Conservation (phyloP, 64 coral and sea anemone genomes). For the Acropora tenuis region DNA sequence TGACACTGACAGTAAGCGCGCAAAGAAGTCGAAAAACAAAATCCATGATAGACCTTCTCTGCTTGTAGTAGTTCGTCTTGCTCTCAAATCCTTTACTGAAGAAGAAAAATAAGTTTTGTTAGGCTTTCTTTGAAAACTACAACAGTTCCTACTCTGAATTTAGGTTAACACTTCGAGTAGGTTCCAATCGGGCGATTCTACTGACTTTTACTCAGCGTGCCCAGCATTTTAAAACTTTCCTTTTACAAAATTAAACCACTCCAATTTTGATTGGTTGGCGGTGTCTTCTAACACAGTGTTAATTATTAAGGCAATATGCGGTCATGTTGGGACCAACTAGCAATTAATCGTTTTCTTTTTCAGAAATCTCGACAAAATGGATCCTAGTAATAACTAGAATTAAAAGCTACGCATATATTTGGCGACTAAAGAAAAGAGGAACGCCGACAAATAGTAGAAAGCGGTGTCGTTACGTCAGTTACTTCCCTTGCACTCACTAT, state of each 20-base stretch:
- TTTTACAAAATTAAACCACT: conserved; percentile 57
- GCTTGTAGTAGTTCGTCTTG: not conserved
- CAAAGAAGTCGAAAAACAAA: not conserved
- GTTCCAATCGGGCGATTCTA: not conserved
- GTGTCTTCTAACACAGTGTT: conserved; percentile 64
- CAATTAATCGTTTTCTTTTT: conserved; percentile 45
- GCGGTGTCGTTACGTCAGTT: not conserved
- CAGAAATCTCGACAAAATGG: conserved; percentile 41
- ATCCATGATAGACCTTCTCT: not conserved
- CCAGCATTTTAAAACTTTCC: conserved; percentile 40
- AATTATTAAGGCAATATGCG: conserved; percentile 76
- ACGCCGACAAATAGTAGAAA: conserved; percentile 6
- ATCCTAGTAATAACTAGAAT: conserved; percentile 39
- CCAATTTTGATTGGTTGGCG: conserved; percentile 70
- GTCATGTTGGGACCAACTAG: conserved; percentile 41
- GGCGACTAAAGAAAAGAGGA: conserved; percentile 13
- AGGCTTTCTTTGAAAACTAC: conserved; percentile 2
- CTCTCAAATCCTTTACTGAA: not conserved
- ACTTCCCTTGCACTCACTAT: not conserved
- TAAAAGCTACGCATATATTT: conserved; percentile 35
- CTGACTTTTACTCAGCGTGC: conserved; percentile 34
- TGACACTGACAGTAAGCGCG: not conserved
- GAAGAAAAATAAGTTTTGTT: conserved; percentile 2
- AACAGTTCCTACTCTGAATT: conserved; percentile 12
- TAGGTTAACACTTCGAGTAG: conserved; percentile 5